A percentile compares a stretch with the other conserved stretches of the same genome.
phyloP scores from a whole-genome alignment of 2,888 invertebrate genomes.

The Mimachlamys varia region DNA sequence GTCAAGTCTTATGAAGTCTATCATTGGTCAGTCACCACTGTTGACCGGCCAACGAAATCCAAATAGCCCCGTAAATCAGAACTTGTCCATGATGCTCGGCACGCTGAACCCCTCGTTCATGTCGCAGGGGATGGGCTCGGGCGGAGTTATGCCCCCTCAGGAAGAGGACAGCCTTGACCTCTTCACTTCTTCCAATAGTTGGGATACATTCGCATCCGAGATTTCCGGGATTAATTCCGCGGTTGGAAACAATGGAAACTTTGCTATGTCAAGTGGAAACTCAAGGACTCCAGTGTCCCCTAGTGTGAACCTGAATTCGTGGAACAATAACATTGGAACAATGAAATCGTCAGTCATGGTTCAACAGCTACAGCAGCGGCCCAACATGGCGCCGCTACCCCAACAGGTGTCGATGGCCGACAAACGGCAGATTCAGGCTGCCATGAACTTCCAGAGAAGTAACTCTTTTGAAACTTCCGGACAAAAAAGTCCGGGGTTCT shows the following conservation, averaged over 20 bases:
- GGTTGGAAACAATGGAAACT: slow-evolving; percentile 39
- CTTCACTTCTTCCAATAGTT: slow-evolving; percentile 50
- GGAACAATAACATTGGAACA: slow-evolving; percentile 49
- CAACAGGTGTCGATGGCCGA: slow-evolving; percentile 43
- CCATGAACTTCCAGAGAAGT: slow-evolving; percentile 56
- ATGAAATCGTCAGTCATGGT: slow-evolving; percentile 44
- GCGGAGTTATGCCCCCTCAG: slow-evolving; percentile 45
- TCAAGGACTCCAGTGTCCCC: neutral
- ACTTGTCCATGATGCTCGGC: slow-evolving; percentile 57
- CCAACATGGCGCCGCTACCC: slow-evolving; percentile 45
- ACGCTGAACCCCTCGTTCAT: slow-evolving; percentile 54
- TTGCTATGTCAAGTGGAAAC: slow-evolving; percentile 38
- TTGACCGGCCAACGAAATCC: slow-evolving; percentile 50
- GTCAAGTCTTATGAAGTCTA: slow-evolving; percentile 80
- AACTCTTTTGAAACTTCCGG: slow-evolving; percentile 65
- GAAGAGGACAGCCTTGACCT: slow-evolving; percentile 54
- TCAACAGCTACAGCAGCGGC: slow-evolving; percentile 48
- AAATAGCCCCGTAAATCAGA: slow-evolving; percentile 54
- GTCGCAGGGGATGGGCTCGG: slow-evolving; percentile 41
- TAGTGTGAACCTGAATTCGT: slow-evolving; percentile 37
- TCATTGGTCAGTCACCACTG: slow-evolving; percentile 70
- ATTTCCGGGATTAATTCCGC: slow-evolving; percentile 50
- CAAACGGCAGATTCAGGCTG: slow-evolving; percentile 47
- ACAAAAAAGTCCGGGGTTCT: slow-evolving; percentile 71
- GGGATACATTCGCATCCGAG: slow-evolving; percentile 54